These are phyloP conservation scores for Clarias macrocephalus DNA, from an alignment of 2,113 vertebrate genomes.

Conservation along the genomic window DNA sequence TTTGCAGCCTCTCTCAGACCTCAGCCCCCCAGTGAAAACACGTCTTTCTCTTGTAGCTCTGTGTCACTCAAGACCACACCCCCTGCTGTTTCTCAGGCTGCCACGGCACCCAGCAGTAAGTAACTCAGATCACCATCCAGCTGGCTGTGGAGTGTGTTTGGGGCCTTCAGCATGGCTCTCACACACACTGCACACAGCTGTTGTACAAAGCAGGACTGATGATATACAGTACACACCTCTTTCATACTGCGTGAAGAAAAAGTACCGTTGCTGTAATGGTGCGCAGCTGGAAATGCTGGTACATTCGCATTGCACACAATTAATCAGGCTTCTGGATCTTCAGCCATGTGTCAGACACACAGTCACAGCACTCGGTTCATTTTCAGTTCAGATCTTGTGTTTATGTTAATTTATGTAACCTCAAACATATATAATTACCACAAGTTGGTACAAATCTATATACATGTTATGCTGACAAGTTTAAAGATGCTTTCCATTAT, in stretches of 20 bases:
- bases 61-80: constrained; percentile 82
- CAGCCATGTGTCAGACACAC: neutral
- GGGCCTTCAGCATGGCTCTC: neutral
- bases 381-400: neutral
- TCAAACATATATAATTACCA: neutral
- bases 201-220: constrained; percentile 9
- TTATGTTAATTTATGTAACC: neutral
- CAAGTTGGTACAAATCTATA: neutral
- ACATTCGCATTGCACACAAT: neutral
- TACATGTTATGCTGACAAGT: neutral
- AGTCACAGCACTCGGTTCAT: neutral
- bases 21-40: constrained; percentile 73
- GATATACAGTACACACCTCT: constrained; percentile 16
- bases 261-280: constrained; percentile 6
- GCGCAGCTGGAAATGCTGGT: constrained; percentile 4
- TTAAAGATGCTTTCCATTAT: neutral
- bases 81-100: constrained; percentile 82
- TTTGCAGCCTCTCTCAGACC: constrained; percentile 71
- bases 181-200: constrained; percentile 21
- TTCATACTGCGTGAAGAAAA: neutral
- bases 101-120: constrained; percentile 84
- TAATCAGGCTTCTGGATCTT: constrained; percentile 7
- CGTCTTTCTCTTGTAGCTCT: constrained; percentile 81
- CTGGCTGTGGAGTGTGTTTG: constrained; percentile 14
- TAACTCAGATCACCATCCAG: constrained; percentile 64